Conservation (phyloP, 2,888 invertebrate genomes). For the Macrosoma leucophasiata region DNA sequence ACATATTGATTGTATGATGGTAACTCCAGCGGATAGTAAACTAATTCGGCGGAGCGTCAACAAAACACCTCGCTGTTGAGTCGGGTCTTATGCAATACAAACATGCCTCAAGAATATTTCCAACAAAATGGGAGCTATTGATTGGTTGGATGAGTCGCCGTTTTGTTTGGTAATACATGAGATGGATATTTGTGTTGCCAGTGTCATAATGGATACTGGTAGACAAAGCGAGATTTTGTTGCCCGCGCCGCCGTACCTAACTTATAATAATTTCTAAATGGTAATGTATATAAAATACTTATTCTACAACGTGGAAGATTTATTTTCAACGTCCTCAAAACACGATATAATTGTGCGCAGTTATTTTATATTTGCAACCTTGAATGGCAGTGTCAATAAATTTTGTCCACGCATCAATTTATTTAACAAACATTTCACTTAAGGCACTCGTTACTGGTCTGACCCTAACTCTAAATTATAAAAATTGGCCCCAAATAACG, state of each 20-base stretch:
- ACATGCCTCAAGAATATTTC: slow-evolving; percentile 5
- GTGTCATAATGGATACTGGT: slow-evolving; percentile 9
- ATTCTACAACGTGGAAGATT: slow-evolving; percentile 65
- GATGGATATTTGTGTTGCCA: too few species aligned
- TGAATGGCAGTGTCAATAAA: slow-evolving; percentile 50
- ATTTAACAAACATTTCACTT: slow-evolving; percentile 36
- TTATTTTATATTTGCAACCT: slow-evolving; percentile 32
- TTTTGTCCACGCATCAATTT: slow-evolving; percentile 33
- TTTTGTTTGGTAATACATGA: too few species aligned
- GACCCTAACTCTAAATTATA: slow-evolving; percentile 37
- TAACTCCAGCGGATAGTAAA: slow-evolving; percentile 63
- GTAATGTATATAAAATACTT: slow-evolving; percentile 70
- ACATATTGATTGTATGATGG: slow-evolving; percentile 73
- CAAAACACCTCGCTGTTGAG: slow-evolving; percentile 40
- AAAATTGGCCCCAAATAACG: slow-evolving; percentile 51
- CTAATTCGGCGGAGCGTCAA: slow-evolving; percentile 45
- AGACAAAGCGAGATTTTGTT: slow-evolving; percentile 14
- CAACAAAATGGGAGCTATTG: too few species aligned
- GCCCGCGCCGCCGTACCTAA: slow-evolving; percentile 42
- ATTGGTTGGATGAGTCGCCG: too few species aligned
- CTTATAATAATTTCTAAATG: slow-evolving; percentile 66
- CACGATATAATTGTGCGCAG: slow-evolving; percentile 41
- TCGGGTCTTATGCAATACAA: not conserved
- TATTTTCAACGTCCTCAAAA: slow-evolving; percentile 42
- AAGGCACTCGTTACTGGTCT: slow-evolving; percentile 56